Evolutionary conservation across 2,888 invertebrate genomes (phyloP).

Genomic region (Drosophila limbata): DNA sequence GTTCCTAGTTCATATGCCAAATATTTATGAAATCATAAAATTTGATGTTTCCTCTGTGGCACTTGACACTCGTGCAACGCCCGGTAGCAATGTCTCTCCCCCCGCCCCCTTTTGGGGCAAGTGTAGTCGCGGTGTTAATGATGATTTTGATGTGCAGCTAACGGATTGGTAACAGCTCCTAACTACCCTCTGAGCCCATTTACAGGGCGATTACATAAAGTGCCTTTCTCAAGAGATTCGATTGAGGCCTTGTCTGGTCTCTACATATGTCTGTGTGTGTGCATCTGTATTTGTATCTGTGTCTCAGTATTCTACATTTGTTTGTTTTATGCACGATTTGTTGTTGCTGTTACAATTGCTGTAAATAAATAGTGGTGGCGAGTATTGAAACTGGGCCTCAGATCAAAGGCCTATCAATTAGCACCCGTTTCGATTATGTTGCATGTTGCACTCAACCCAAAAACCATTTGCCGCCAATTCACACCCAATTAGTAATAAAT

Average conservation of each 20-base stretch:
- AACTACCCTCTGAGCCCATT: slow-evolving; percentile 41
- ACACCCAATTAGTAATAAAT: slow-evolving; percentile 85
- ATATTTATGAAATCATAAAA: slow-evolving; percentile 85
- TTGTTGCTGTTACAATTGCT: slow-evolving; percentile 74
- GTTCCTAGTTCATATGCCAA: slow-evolving; percentile 41
- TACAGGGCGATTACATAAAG: slow-evolving; percentile 59
- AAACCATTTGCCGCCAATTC: slow-evolving; percentile 76
- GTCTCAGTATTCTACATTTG: slow-evolving; percentile 40
- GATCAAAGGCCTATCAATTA: slow-evolving; percentile 84
- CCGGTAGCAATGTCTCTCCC: slow-evolving; percentile 44
- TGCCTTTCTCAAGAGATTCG: slow-evolving; percentile 26
- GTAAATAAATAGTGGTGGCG: slow-evolving; percentile 73
- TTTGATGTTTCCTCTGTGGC: slow-evolving; percentile 84
- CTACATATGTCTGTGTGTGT: background rate
- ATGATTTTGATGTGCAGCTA: slow-evolving; percentile 81
- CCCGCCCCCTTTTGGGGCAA: slow-evolving; percentile 1
- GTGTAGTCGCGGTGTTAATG: slow-evolving; percentile 68
- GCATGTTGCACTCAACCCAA: slow-evolving; percentile 63
- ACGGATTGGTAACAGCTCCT: slow-evolving; percentile 71
- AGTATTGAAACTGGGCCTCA: slow-evolving; percentile 58
- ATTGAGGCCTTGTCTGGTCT: slow-evolving; percentile 9
- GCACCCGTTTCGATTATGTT: slow-evolving; percentile 81
- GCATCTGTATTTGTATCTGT: background rate
- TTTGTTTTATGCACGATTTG: slow-evolving; percentile 77
- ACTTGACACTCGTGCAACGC: slow-evolving; percentile 78